Evolutionary conservation across 2,113 vertebrate species (phyloP), one percentile per base, ranked within the genome.

Genomic region (Oncorhynchus nerka): DNA sequence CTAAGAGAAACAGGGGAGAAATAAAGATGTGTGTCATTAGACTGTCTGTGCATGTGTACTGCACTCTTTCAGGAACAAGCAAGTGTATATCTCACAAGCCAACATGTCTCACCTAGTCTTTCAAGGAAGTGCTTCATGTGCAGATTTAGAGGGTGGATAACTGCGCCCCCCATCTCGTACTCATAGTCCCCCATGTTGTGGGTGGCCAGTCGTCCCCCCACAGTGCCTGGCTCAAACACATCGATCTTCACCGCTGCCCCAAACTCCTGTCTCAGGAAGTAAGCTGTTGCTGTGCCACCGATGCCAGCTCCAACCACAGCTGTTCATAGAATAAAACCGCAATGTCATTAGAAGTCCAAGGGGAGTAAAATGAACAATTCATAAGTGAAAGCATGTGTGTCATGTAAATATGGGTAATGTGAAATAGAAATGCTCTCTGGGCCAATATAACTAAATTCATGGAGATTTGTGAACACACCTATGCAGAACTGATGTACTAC

Each of bases 41-140:
- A 16, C 49, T 12, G n/a, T 61, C 19, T n/a, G 15, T 61, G 59
- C 16, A 22, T 61, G 59, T 62, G n/a, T 62, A 22, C 7, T 8
- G 3, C 59, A 57, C 1, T 22, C 59, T 55, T 59, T 16, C 48
- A 26, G 26, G 5, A 55, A 22, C 45, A 20, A 28, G 59, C 24
- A 30, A 61, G 48, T 1, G 11, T 49, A 49, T 22, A 9, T 62
- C 13, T 62, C n/a, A 62, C 24, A 62, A 3, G 39, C 8, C 9
- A 45, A n/a, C 59, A 22, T 62, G n/a, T 62, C 59, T 62, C 59
- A 62, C 59, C 59, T 22, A 62, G 59, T 62, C 9, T 95, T 73
- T 97, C 95, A 81, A 96, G 90, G 77, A 99, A 97, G 24, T 96
- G 92, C 83, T 98, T 98, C 96, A 97, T 97, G 85, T 99, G 96